Evolutionary conservation across 2,888 invertebrate species (phyloP).

Genomic region (Callosobruchus maculatus): DNA sequence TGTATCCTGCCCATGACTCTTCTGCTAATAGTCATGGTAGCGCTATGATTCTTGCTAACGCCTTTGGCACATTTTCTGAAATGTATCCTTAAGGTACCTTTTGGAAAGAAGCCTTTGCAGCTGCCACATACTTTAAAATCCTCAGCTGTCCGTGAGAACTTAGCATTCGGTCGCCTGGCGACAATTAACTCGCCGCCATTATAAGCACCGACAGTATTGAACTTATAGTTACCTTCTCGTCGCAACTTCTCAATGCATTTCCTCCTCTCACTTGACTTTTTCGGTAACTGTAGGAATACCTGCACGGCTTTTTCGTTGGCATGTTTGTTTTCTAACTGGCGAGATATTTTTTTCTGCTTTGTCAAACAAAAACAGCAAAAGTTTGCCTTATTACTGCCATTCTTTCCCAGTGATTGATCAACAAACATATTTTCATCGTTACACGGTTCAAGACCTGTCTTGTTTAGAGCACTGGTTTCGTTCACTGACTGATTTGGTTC

Average conservation of each 20-base stretch:
- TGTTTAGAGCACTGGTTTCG: background rate
- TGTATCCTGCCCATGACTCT: constrained; percentile 7
- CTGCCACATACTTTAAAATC: constrained; percentile 3
- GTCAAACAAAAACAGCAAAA: constrained; percentile 11
- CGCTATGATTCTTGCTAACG: background rate
- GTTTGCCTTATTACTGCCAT: constrained; percentile 9
- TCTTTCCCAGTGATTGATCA: constrained; percentile 1
- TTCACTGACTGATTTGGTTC: too few relatives aligned
- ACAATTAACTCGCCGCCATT: constrained; percentile 10
- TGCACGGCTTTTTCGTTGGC: constrained; percentile 10
- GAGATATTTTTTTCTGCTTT: constrained; percentile 11
- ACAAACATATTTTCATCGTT: constrained; percentile 8
- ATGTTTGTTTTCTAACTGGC: constrained; percentile 9
- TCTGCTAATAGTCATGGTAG: constrained; percentile 6
- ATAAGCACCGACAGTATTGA: constrained; percentile 5
- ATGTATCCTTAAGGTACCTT: constrained; percentile 10
- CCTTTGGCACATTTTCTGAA: constrained; percentile 6
- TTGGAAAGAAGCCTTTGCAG: constrained; percentile 9
- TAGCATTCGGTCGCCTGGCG: constrained; percentile 9
- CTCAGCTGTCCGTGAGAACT: constrained; percentile 1
- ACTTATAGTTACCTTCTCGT: constrained; percentile 8
- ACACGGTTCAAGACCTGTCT: constrained; percentile 8
- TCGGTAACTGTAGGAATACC: constrained; percentile 8
- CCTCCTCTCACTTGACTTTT: constrained; percentile 4
- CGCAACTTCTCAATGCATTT: constrained; percentile 4